Evolutionary conservation across 2,113 vertebrate species (phyloP), one percentile per base, ranked within the genome.

Genomic region (Colistium nudipinnis): DNA sequence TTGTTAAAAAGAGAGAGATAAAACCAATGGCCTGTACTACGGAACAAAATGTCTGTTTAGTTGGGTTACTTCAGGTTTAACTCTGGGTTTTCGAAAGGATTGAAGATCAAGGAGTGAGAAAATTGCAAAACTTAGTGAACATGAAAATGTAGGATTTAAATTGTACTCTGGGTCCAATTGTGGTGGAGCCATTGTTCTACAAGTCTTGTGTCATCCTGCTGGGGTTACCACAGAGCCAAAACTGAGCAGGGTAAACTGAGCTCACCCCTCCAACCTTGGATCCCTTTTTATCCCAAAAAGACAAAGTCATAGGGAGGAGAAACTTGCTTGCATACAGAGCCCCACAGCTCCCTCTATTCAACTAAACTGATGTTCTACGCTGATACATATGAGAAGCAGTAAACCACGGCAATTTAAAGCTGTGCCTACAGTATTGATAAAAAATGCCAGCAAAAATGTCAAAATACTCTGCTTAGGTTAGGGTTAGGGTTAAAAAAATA

Each of bases 231-330:
- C 62, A 75, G 44, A 56, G 48, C 53, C 36, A 33, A 17, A 2
- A 69, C 56, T 52, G 70, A 59, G 39, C 20, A 5, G 49, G 55
- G 76, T 62, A 16, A 45, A 54, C 5, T 0, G 24, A 80, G 70
- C 75, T 77, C 66, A 74, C 33, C 33, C 22, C 20, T 68, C 25
- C 57, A 39, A 35, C 59, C 76, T 69, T 77, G 47, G 24, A 38
- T 24, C 63, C 4, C 44, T 44, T 52, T 56, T 66, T 73, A 75
- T 71, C 61, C 74, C 30, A 74, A 19, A 66, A 52, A 43, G 11
- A 51, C 25, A 25, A 2, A 49, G 66, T 65, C 39, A 69, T 5
- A 16, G 24, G 51, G n/a, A 62, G n/a, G 33, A 53, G 44, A 74
- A 83, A 66, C 33, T 19, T 62, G 62, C 44, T 36, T 36, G 33